phyloP scores from a whole-genome alignment of 2,113 vertebrate genomes.

The Podocnemis expansa region DNA sequence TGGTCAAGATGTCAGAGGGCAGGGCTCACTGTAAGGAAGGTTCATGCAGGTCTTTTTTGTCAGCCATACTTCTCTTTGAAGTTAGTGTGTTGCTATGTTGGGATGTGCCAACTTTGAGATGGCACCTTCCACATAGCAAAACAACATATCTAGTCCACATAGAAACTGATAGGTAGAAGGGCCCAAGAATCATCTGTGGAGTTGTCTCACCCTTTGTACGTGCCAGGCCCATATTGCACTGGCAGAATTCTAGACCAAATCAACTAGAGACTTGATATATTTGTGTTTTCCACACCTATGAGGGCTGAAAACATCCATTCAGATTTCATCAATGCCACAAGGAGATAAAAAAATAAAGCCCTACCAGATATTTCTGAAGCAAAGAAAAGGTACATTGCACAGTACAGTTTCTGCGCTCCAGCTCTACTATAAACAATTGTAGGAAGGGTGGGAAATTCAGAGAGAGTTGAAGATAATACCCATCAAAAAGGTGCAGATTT shows the following conservation, averaged over 20 bases:
- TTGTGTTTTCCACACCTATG: neutral
- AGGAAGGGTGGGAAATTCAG: neutral
- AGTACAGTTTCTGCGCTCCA: rapidly evolving
- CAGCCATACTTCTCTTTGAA: neutral
- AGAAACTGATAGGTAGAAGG: neutral
- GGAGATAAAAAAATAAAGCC: neutral
- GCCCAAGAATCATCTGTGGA: neutral
- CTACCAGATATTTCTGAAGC: neutral
- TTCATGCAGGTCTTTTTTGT: neutral
- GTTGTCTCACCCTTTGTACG: neutral
- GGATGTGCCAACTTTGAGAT: neutral
- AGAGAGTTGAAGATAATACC: rapidly evolving
- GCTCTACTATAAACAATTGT: neutral
- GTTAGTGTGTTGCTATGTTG: neutral
- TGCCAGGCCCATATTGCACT: neutral
- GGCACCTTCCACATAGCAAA: neutral
- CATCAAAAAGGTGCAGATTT: neutral
- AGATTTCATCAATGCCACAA: neutral
- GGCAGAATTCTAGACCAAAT: neutral
- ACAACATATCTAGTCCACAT: too few species aligned
- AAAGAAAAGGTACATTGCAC: neutral
- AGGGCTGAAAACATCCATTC: neutral
- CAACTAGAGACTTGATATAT: neutral
- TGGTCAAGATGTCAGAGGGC: neutral
- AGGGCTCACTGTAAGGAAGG: neutral